A percentile compares a stretch with the other conserved stretches of the same genome.
These are phyloP conservation scores for Catostylus mosaicus DNA, from an alignment of 30 jellyfish, hydroid and myxozoan species.

Conservation along the genomic window DNA sequence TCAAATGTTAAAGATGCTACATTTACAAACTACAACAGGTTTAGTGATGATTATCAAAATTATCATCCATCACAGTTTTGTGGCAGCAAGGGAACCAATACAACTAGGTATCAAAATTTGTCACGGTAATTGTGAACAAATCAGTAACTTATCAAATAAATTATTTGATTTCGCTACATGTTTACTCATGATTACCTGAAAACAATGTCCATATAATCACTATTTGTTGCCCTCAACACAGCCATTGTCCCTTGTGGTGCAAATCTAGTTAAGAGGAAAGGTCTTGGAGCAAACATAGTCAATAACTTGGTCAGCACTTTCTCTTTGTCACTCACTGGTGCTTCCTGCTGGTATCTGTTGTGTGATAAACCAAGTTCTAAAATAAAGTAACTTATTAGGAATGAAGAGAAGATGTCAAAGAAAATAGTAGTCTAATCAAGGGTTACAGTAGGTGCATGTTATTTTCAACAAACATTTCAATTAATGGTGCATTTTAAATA, in stretches of 20 bases:
- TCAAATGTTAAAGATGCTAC: no score
- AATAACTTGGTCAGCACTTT: conserved; percentile 47
- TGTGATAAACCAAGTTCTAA: conserved; percentile 63
- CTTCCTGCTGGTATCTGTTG: conserved; percentile 60
- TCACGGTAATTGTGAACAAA: not conserved
- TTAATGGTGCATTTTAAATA: no score
- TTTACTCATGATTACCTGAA: conserved; percentile 66
- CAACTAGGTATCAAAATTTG: no score
- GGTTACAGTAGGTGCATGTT: no score
- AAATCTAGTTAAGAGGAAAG: conserved; percentile 75
- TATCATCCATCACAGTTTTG: no score
- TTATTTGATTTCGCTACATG: not conserved
- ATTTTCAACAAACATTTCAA: no score
- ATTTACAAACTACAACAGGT: no score
- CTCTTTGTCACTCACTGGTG: conserved; percentile 62
- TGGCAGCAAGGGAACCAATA: no score
- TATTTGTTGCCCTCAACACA: conserved; percentile 65
- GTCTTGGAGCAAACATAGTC: conserved; percentile 81
- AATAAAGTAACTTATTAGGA: not conserved
- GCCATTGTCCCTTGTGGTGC: conserved; percentile 93
- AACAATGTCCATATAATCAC: conserved; percentile 51
- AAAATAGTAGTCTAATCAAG: not conserved
- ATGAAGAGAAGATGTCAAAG: no score
- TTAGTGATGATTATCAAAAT: no score
- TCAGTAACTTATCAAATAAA: not conserved